phyloP scores from a whole-genome alignment of 2,113 vertebrate species.

The Antechinus stuartii region DNA sequence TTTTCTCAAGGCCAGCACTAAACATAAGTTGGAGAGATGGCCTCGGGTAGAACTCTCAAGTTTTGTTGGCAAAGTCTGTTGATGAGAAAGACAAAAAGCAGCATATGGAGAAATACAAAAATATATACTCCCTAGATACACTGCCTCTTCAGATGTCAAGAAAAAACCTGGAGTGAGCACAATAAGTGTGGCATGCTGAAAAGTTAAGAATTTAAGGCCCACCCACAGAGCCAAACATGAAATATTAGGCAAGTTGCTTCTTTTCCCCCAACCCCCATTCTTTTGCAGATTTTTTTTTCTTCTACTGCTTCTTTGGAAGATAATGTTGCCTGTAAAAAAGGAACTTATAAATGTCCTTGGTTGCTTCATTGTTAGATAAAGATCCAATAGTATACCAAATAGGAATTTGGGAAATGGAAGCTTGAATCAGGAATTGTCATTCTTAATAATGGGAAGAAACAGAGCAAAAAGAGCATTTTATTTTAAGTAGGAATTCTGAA shows the following conservation, averaged over 20 bases:
- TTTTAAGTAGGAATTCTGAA: not conserved
- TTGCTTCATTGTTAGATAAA: not conserved
- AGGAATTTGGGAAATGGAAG: not conserved
- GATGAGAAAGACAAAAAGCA: slow-evolving; percentile 57
- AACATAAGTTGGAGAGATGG: slow-evolving; percentile 33
- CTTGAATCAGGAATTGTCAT: not conserved
- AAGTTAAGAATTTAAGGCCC: slow-evolving; percentile 47
- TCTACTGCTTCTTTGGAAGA: not conserved
- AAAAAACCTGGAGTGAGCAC: slow-evolving; percentile 56
- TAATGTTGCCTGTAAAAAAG: not conserved
- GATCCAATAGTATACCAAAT: not conserved
- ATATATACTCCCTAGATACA: slow-evolving; percentile 62
- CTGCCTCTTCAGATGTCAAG: slow-evolving; percentile 73
- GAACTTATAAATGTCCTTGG: not conserved
- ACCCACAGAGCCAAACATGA: slow-evolving; percentile 30
- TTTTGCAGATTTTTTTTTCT: not conserved
- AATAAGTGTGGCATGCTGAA: not conserved
- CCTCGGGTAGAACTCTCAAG: slow-evolving; percentile 43
- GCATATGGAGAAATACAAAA: slow-evolving; percentile 73
- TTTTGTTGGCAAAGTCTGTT: slow-evolving; percentile 58
- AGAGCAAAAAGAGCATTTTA: not conserved
- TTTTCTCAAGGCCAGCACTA: slow-evolving; percentile 32
- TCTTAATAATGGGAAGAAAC: not conserved
- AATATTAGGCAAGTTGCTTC: not conserved
- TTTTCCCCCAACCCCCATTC: not conserved